Conservation (phyloP, 2,113 vertebrate species). For the Ploceus nigricollis region DNA sequence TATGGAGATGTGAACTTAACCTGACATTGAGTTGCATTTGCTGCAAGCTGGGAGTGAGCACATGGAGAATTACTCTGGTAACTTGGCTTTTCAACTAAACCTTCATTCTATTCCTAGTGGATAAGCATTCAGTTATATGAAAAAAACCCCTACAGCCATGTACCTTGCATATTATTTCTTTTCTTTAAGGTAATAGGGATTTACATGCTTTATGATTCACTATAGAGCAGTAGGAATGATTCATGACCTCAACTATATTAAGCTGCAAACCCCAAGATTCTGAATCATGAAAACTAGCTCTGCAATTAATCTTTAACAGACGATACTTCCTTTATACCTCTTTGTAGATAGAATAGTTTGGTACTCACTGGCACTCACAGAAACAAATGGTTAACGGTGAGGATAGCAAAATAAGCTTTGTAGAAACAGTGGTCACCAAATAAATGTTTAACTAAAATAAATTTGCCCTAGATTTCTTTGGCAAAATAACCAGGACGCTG, state of each 20-base stretch:
- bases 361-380: neutral
- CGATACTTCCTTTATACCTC: neutral
- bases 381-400: conserved; percentile 49
- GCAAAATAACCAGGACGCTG: conserved; percentile 32
- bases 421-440: conserved; percentile 30
- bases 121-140: neutral
- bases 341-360: neutral
- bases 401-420: conserved; percentile 2
- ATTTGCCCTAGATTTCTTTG: conserved; percentile 55
- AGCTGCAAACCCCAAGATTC: neutral
- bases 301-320: neutral
- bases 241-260: neutral
- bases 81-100: neutral
- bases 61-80: conserved; percentile 10
- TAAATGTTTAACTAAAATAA: conserved; percentile 70
- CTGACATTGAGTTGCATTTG: neutral
- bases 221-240: neutral
- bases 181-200: neutral
- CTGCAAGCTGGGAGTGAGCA: neutral
- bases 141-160: neutral
- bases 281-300: neutral
- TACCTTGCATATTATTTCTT: neutral
- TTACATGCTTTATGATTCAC: neutral
- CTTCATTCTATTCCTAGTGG: neutral
- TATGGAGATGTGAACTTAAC: conserved; percentile 2